Conservation (phyloP, 2,113 vertebrate species). For the Gavialis gangeticus region DNA sequence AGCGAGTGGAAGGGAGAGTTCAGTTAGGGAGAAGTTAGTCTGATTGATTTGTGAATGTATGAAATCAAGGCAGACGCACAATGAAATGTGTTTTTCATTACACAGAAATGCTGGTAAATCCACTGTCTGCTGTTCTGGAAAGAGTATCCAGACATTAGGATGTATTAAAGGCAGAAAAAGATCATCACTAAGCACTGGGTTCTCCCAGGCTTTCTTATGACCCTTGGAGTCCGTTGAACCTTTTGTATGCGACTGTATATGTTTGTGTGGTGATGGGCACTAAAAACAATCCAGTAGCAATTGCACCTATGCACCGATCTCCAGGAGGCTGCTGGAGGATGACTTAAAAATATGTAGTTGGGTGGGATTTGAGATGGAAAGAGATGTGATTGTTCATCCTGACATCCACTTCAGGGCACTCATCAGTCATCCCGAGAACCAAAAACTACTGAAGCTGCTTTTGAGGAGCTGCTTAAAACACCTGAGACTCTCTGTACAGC, state of each 20-base stretch:
- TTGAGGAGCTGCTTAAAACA: neutral
- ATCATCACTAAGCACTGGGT: neutral
- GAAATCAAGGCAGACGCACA: neutral
- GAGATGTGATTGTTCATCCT: neutral
- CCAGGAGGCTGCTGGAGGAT: neutral
- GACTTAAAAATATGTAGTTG: neutral
- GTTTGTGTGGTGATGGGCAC: neutral
- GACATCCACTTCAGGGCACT: neutral
- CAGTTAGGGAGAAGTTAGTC: conserved; percentile 21
- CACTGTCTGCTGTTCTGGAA: neutral
- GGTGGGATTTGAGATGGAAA: neutral
- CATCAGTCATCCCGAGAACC: neutral
- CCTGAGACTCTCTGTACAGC: neutral
- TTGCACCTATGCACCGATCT: neutral
- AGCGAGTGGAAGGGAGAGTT: conserved; percentile 31
- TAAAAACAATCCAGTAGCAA: neutral
- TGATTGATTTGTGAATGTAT: conserved; percentile 6
- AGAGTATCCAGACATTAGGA: neutral
- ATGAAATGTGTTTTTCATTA: neutral
- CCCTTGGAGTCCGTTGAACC: neutral
- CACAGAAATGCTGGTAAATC: neutral
- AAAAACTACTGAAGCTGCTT: neutral
- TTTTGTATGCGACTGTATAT: neutral
- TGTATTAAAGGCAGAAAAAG: neutral
- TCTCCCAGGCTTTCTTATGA: neutral